Percentiles rank a stretch among this genome's conserved stretches.
Evolutionary conservation across 2,797 vertebrate species (phyloP).

Genomic region (Poeciliopsis paucimaculata): DNA sequence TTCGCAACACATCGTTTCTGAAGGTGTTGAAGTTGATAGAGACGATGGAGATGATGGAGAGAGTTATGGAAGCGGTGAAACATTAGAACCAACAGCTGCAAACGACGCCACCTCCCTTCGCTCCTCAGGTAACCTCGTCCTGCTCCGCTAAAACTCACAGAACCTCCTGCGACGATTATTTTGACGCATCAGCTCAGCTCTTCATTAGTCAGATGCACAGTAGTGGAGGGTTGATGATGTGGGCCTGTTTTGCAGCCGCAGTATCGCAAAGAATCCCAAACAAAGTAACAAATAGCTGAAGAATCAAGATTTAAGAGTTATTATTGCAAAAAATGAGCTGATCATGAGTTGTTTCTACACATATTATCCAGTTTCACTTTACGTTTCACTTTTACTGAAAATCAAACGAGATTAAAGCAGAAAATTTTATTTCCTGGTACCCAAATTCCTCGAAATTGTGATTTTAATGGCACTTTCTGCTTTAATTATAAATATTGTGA

Average conservation of each 20-base stretch:
- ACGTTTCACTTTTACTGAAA: not conserved
- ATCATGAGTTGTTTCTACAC: not conserved
- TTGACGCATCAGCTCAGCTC: not conserved
- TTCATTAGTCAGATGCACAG: not conserved
- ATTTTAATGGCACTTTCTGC: not conserved
- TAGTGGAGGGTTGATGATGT: not conserved
- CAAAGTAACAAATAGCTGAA: not conserved
- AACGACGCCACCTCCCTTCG: accelerated
- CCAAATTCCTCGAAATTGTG: not conserved
- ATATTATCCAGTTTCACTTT: not conserved
- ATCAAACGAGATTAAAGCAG: not conserved
- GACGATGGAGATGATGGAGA: too few species aligned
- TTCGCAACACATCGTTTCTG: accelerated
- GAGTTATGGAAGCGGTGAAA: not conserved
- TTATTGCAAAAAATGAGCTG: not conserved
- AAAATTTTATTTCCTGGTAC: not conserved
- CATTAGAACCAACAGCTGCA: not conserved
- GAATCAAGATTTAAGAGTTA: not conserved
- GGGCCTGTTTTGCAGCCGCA: not conserved
- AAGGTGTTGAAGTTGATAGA: not conserved
- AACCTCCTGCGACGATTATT: not conserved
- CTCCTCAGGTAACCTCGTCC: conserved; percentile 6
- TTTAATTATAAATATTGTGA: not conserved
- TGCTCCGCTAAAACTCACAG: not conserved
- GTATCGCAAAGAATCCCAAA: not conserved